Conservation (phyloP, 1,140 invertebrate species). For the Ectropis grisescens region DNA sequence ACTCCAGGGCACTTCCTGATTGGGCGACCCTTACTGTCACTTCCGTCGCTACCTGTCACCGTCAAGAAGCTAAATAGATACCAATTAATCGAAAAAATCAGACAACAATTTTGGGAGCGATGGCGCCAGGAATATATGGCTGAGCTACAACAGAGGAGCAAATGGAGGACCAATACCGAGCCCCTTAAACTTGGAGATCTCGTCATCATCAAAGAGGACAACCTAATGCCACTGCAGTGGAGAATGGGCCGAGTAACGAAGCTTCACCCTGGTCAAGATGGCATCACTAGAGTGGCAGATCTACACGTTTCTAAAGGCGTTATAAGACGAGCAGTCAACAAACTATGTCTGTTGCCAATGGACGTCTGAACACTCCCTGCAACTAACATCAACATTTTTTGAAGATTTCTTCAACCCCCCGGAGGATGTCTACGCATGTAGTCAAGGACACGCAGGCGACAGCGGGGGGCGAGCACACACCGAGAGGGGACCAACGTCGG, state of each 20-base stretch:
- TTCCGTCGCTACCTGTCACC: background rate
- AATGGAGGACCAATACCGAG: conserved; percentile 20
- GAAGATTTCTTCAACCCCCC: too few species aligned
- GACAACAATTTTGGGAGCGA: conserved; percentile 27
- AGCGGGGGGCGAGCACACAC: too few species aligned
- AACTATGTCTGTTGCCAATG: background rate
- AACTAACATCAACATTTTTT: too few species aligned
- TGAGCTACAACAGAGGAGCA: conserved; percentile 21
- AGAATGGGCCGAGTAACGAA: conserved; percentile 12
- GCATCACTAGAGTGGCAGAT: conserved; percentile 14
- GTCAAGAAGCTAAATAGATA: conserved; percentile 1
- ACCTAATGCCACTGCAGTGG: conserved; percentile 37
- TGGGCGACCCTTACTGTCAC: conserved; percentile 4
- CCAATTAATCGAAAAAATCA: conserved; percentile 7
- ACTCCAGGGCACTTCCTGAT: conserved; percentile 12
- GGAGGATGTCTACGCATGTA: too few species aligned
- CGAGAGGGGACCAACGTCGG: too few species aligned
- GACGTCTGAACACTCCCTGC: too few species aligned
- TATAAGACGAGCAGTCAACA: conserved; percentile 1
- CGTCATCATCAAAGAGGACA: conserved; percentile 40
- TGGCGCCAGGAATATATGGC: conserved; percentile 25
- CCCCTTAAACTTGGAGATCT: conserved; percentile 24
- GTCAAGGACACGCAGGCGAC: too few species aligned
- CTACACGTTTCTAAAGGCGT: conserved; percentile 10
- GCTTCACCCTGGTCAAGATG: conserved; percentile 14